Base-by-base conservation (phyloP, 2,888 invertebrate genomes). In the Eupithecia subumbrata region DNA sequence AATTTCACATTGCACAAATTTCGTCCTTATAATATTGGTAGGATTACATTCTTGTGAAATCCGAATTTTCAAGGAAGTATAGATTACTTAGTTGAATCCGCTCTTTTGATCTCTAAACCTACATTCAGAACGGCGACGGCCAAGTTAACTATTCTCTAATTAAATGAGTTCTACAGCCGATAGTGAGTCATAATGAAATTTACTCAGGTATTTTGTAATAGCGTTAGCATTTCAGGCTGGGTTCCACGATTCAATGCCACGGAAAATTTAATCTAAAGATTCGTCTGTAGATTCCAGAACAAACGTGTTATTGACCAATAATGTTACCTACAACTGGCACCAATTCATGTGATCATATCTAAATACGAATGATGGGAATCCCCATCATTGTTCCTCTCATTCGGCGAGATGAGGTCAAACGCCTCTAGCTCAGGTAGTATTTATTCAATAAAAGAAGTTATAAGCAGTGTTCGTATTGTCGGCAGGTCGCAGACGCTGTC, bases 401-500 rank as follows among this genome's bases (percentile, higher is more conserved):
- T 34, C 34, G n/a, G n/a, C 34, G 34, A 37, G 8, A 45, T 45
- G 45, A 16, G 45, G 5, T 0, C 45, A 45, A 45, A 14, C 16
- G 2, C 16, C 45, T 45, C 16, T 18, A 48, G 7, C 18, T 48
- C 18, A 48, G 16, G 18, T 48, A 48, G 48, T 48, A 48, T 48
- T 48, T n/a, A 52, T n/a, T 48, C 22, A 25, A 25, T 22, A 60
- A 25, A 25, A 60, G 18, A 52, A 52, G 8, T 52, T n/a, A 52
- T 52, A 52, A 52, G 18, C 48, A 18, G 18, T 48, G 18, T 48
- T 48, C 12, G 48, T 48, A 18, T n/a, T 48, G 48, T 18, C 48
- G 48, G 48, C 91, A 95, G 97, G 97, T 4, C 95, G 93, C 82
- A 91, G 97, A 83, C 95, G 96, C 76, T 97, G 97, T 82, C 90